phyloP scores from a whole-genome alignment of 2,797 vertebrate genomes.

The Lycodopsis pacificus region DNA sequence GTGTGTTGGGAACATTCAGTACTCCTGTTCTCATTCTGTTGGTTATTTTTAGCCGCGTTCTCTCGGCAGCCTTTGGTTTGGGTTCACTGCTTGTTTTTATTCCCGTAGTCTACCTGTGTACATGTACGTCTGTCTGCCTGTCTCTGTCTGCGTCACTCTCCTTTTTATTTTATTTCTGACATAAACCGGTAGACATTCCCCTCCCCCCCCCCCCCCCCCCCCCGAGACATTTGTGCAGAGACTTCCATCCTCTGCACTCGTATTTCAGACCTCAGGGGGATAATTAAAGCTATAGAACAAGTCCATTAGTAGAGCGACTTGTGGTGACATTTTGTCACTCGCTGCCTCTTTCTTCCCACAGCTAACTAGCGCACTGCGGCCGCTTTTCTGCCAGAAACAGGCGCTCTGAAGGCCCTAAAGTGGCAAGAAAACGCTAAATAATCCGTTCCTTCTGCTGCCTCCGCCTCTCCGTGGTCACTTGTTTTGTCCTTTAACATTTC shows the following conservation, averaged over 20 bases:
- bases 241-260: conserved; percentile 50
- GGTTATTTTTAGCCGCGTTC: conserved; percentile 78
- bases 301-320: conserved; percentile 62
- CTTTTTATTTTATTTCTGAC: conserved; percentile 16
- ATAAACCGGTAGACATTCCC: conserved; percentile 27
- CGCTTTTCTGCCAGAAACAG: no score
- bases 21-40: conserved; percentile 66
- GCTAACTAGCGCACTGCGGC: no score
- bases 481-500: background rate
- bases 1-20: conserved; percentile 71
- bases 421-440: background rate
- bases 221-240: conserved; percentile 26
- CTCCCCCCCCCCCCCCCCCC: background rate
- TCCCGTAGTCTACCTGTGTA: conserved; percentile 63
- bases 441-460: background rate
- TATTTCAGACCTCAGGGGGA: conserved; percentile 51
- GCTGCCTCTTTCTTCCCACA: conserved; percentile 4
- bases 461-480: background rate
- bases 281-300: conserved; percentile 59
- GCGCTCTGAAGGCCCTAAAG: background rate
- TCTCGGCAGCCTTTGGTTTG: conserved; percentile 70
- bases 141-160: conserved; percentile 35
- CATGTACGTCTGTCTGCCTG: conserved; percentile 34
- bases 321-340: conserved; percentile 38
- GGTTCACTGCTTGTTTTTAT: conserved; percentile 71